These are phyloP conservation scores for Netelia inedita DNA, from an alignment of 2,888 invertebrate genomes.

Conservation along the genomic window DNA sequence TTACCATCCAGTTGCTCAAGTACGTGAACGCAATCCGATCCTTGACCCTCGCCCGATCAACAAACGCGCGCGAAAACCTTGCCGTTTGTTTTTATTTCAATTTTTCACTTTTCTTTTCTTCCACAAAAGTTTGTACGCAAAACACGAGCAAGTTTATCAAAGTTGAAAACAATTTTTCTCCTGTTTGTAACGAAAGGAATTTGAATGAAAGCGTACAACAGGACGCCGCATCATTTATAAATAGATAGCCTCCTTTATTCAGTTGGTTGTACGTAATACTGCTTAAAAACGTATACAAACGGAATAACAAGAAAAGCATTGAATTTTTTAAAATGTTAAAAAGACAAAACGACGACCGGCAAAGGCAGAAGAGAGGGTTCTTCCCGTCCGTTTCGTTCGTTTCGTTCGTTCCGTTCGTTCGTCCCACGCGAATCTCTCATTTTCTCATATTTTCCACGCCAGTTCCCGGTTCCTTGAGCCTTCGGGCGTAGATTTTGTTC, in stretches of 20 bases:
- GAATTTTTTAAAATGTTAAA: not conserved
- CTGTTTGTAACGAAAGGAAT: not conserved
- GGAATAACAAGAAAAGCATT: not conserved
- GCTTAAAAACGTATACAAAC: not conserved
- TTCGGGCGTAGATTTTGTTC: slow-evolving; percentile 4
- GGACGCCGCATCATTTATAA: not conserved
- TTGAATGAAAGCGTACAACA: not conserved
- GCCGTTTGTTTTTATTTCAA: too few relatives aligned
- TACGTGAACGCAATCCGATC: slow-evolving; percentile 46
- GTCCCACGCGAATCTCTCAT: not conserved
- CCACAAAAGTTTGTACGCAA: not conserved
- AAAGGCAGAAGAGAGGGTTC: too few relatives aligned
- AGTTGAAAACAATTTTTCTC: not conserved
- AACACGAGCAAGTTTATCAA: too few relatives aligned
- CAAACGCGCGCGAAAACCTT: not conserved
- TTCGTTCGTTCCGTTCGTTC: not conserved
- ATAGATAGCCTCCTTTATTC: not conserved
- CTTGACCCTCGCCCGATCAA: slow-evolving; percentile 30
- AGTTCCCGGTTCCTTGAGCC: slow-evolving; percentile 30
- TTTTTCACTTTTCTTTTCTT: not conserved
- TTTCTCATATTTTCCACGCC: slow-evolving; percentile 27
- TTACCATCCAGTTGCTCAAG: slow-evolving; percentile 27
- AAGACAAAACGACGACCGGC: too few relatives aligned
- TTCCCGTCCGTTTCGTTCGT: not conserved
- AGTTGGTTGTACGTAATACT: not conserved